Evolutionary conservation across 1,140 invertebrate genomes (phyloP), one percentile per base, ranked within the genome.

Genomic region (Hylaeus anthracinus): DNA sequence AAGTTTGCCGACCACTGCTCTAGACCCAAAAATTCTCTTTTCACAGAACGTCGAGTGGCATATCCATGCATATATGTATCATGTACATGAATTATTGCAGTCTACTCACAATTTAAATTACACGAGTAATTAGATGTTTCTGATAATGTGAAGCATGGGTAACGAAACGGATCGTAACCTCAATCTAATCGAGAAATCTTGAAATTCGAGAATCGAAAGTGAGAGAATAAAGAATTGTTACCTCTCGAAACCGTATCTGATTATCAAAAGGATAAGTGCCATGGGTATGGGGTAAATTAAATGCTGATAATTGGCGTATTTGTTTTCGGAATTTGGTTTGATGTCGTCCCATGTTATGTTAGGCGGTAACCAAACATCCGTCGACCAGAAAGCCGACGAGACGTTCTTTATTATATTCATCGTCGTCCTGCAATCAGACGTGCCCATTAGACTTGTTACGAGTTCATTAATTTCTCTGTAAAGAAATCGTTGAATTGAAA

Each of bases 281-380:
- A 98, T 94, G 4, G 96, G 96, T 88, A 98, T 92, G n/a, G 97
- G 96, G 91, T 96, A 96, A 79, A 96, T 94, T 66, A 99, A 94
- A 93, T 99, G 97, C 88, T 94, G 95, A 89, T 97, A 96, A 91
- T 98, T 95, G 61, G 97, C 95, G 93, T 97, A 98, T 76, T 96
- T 94, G 80, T 98, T 95, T 86, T 95, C 95, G 64, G 96, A 95
- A 81, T 95, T 97, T 41, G 97, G 96, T 86, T 95, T 94, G 64
- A 98, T 96, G 90, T 98, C 96, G n/a, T 95, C 94, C 98, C 98
- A 98, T 88, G 97, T 97, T 78, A 96, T 96, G 92, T 98, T 98
- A 81, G 97, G 97, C 78, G 98, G 98, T 88, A 98, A 94, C 98
- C 98, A 98, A 88, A 98, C 93, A 88, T 95, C 92, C 87, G 96